Base-by-base conservation (phyloP, 2,888 invertebrate genomes). In the Platynereis dumerilii region DNA sequence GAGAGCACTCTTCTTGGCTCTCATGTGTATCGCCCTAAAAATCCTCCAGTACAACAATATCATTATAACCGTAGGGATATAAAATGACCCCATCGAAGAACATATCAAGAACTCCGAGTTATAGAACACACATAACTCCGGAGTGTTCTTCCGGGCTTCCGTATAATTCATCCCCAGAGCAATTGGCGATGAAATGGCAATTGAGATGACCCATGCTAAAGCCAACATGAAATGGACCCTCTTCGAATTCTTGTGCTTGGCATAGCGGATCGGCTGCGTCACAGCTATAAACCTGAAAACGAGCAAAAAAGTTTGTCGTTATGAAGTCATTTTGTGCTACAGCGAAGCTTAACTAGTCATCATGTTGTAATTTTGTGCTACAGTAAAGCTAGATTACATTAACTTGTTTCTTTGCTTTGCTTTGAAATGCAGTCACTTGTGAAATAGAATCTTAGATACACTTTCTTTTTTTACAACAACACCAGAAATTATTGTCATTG, bases 211-310 rank as follows among this genome's bases (percentile, higher is more conserved):
- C 99, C 99, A 99, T 60, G 96, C 96, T 71, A 96, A 87, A 48
- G 91, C 91, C 79, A 99, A 95, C 76, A 96, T 98, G 84, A 96
- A 86, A 90, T 93, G 93, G 55, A 97, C 95, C 69, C 98, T 90
- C 60, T 80, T 80, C 20, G 83, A 80, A 88, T 95, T 97, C 88
- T 96, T 95, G 88, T 97, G 96, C 83, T 96, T 95, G 67, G 97
- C 96, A 87, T 99, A 99, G 86, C 97, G 95, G 84, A 99, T 97
- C 79, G 99, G 99, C 84, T 94, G 93, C 56, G 97, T 98, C 75
- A 99, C 98, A 72, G 99, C 99, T 79, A 98, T 96, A 86, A 96
- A 99, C 88, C 98, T 98, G 79, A 57, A 74, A 74, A 44, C 27
- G 53, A 45, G 45, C 54, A 12, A 54, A 56, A 20, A 48, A 29